phyloP scores from a whole-genome alignment of 2,113 vertebrate genomes.

The Fregetta grallaria region DNA sequence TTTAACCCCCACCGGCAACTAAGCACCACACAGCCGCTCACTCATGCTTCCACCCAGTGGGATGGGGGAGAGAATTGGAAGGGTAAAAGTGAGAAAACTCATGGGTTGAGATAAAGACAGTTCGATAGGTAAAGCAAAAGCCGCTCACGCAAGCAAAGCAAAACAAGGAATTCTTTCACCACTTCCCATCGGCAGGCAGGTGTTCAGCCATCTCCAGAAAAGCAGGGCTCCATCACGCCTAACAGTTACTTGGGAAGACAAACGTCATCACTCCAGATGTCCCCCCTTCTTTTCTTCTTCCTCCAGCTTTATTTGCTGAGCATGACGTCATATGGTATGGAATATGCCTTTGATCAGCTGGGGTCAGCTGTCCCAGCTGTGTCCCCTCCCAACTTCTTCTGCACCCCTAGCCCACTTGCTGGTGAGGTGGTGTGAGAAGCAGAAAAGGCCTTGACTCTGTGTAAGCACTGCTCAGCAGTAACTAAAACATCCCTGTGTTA shows the following conservation, averaged over 20 bases:
- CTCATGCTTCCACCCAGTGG: background rate
- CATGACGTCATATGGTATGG: background rate
- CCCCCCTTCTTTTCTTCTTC: background rate
- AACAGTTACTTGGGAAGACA: background rate
- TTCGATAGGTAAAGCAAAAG: background rate
- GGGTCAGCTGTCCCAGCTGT: background rate
- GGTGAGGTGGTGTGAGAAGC: too few relatives aligned
- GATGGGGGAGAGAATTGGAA: background rate
- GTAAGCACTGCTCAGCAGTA: background rate
- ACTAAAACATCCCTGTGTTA: background rate
- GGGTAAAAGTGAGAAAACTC: background rate
- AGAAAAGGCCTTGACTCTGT: background rate
- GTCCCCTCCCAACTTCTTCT: background rate
- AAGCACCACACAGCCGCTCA: background rate
- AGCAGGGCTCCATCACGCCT: accelerated
- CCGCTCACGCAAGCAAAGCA: accelerated
- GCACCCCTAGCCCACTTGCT: too few relatives aligned
- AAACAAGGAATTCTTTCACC: background rate
- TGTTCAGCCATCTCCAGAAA: background rate
- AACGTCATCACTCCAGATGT: background rate
- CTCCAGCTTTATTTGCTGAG: background rate
- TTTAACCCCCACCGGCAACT: background rate
- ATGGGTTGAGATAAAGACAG: background rate
- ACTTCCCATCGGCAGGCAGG: background rate
- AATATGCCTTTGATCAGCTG: background rate